Conservation (phyloP, 2,113 vertebrate genomes). For the Chelonoidis abingdonii region DNA sequence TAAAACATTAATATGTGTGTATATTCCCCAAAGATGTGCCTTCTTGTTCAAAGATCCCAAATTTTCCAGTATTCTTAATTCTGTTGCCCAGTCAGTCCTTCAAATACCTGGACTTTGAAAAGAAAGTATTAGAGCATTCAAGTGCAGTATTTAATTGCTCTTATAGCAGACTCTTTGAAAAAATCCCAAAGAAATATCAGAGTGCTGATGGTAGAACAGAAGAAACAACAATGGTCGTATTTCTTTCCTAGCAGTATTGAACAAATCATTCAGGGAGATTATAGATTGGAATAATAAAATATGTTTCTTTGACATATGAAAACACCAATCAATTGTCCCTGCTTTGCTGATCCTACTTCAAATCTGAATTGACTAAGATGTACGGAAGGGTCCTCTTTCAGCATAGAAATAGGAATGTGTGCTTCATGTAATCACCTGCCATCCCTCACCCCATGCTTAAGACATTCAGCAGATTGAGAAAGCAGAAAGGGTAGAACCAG, state of each 20-base stretch:
- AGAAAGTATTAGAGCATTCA: rapidly evolving
- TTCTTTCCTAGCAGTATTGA: not conserved
- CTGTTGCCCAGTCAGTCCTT: not conserved
- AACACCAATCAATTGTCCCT: not conserved
- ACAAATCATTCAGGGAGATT: not conserved
- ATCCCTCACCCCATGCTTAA: no score
- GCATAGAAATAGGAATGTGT: not conserved
- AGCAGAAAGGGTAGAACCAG: no score
- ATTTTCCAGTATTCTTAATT: not conserved
- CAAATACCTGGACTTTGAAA: rapidly evolving
- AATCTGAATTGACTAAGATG: not conserved
- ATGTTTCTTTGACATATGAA: not conserved
- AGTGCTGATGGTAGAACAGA: not conserved
- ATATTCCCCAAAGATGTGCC: not conserved
- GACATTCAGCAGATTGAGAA: no score
- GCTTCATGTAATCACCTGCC: not conserved
- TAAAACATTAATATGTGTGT: not conserved
- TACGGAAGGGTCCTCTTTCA: not conserved
- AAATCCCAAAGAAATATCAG: not conserved
- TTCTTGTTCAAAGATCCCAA: not conserved
- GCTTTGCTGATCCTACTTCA: not conserved
- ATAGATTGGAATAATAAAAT: not conserved
- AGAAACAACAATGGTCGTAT: not conserved
- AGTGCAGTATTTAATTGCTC: not conserved
- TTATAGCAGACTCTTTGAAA: not conserved